Conservation (phyloP, 2,113 vertebrate species). For the Syngnathoides biaculeatus region DNA sequence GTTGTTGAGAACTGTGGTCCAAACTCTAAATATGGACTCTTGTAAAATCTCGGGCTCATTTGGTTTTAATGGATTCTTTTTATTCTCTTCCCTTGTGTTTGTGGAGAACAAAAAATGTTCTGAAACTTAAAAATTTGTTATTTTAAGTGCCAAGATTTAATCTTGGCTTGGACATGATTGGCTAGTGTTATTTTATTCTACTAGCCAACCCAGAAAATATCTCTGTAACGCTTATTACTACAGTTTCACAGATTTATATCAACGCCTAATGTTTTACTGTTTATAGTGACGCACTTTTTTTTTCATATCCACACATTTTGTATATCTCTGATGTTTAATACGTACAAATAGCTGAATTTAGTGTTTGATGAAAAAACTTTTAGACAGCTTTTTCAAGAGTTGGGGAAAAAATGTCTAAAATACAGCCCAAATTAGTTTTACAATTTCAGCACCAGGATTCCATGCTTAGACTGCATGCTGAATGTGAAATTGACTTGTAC, state of each 20-base stretch:
- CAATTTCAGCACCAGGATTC: background rate
- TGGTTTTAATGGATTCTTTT: conserved; percentile 41
- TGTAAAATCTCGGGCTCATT: conserved; percentile 37
- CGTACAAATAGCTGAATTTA: background rate
- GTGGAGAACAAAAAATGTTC: conserved; percentile 17
- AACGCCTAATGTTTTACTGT: conserved; percentile 4
- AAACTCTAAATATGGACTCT: conserved; percentile 45
- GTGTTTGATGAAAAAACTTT: background rate
- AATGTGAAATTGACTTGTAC: background rate
- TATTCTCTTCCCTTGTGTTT: conserved; percentile 27
- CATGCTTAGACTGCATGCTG: background rate
- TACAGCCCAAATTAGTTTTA: background rate
- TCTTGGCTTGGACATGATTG: background rate
- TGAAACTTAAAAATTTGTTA: conserved; percentile 26
- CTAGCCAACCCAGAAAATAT: conserved; percentile 3
- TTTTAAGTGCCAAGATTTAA: conserved; percentile 19
- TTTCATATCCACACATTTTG: background rate
- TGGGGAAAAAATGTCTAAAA: background rate
- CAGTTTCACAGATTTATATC: background rate
- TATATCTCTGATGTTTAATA: background rate
- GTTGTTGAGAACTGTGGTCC: conserved; percentile 48
- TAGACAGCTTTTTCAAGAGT: background rate
- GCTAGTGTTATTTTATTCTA: conserved; percentile 18
- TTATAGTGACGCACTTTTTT: background rate
- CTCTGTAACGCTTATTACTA: background rate